Percentiles rank a stretch among this genome's conserved stretches.
Evolutionary conservation across 2,113 vertebrate genomes (phyloP).

Genomic region (Lepisosteus osseus): DNA sequence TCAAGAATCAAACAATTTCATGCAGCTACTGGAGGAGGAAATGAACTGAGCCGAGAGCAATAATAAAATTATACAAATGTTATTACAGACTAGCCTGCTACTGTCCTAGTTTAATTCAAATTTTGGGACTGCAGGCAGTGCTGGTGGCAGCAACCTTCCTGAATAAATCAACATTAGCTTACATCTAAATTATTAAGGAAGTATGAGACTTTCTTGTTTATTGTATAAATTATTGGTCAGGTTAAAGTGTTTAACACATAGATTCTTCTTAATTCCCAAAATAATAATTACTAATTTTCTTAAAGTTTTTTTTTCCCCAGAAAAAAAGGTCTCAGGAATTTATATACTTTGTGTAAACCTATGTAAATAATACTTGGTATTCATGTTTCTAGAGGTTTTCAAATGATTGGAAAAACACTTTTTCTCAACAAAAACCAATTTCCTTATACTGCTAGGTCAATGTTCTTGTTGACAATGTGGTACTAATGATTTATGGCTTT

Average conservation of each 20-base stretch:
- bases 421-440: constrained; percentile 12
- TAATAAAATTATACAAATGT: constrained; percentile 99
- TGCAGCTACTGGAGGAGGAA: constrained; percentile 97
- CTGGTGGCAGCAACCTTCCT: constrained; percentile 92
- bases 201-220: constrained; percentile 96
- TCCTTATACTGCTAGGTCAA: constrained; percentile 15
- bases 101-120: constrained; percentile 99
- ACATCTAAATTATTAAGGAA: constrained; percentile 99
- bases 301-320: constrained; percentile 61
- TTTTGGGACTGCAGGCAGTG: constrained; percentile 84
- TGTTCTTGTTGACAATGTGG: constrained; percentile 15
- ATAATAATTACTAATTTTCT: constrained; percentile 76
- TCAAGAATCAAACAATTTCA: constrained; percentile 99
- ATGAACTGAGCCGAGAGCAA: constrained; percentile 99
- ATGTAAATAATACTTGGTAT: constrained; percentile 17
- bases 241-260: constrained; percentile 79
- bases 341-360: not conserved
- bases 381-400: constrained; percentile 73
- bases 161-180: constrained; percentile 99
- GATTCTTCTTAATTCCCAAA: constrained; percentile 61
- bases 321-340: constrained; percentile 22
- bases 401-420: constrained; percentile 7
- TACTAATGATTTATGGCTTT: constrained; percentile 14
- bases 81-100: constrained; percentile 99
- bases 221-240: constrained; percentile 98